A percentile compares a stretch with the other conserved stretches of the same genome.
Evolutionary conservation across 2,797 vertebrate genomes (phyloP).

Genomic region (Danio tinwini): DNA sequence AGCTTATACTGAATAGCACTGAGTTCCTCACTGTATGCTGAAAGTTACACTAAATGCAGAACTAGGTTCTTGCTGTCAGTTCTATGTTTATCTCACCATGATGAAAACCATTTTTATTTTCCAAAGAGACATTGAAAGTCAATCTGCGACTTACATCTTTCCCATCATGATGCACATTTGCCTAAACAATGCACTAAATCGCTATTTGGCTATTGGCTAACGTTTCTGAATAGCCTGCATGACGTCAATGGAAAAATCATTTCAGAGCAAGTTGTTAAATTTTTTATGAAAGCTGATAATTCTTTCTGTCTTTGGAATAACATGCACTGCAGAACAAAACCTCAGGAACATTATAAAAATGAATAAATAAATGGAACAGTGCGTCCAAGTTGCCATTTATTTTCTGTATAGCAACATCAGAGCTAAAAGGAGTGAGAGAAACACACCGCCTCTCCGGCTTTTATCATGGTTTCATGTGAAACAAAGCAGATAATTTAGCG

Average conservation of each 20-base stretch:
- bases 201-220: background rate
- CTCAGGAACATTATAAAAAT: background rate
- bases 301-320: background rate
- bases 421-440: slow-evolving; percentile 12
- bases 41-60: background rate
- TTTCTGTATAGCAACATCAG: slow-evolving; percentile 18
- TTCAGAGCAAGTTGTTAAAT: background rate
- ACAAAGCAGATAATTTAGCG: slow-evolving; percentile 5
- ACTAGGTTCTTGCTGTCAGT: background rate
- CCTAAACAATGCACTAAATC: background rate
- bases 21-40: too few relatives aligned
- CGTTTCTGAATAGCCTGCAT: background rate
- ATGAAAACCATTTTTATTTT: background rate
- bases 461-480: background rate
- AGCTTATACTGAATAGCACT: too few relatives aligned
- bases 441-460: background rate
- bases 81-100: background rate
- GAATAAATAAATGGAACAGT: background rate
- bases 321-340: background rate
- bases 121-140: background rate
- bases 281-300: background rate
- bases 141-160: background rate
- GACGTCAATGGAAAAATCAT: too few relatives aligned
- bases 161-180: background rate
- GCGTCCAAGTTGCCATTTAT: slow-evolving; percentile 1